Conservation (phyloP, 1,140 invertebrate genomes). For the Ostrea edulis region DNA sequence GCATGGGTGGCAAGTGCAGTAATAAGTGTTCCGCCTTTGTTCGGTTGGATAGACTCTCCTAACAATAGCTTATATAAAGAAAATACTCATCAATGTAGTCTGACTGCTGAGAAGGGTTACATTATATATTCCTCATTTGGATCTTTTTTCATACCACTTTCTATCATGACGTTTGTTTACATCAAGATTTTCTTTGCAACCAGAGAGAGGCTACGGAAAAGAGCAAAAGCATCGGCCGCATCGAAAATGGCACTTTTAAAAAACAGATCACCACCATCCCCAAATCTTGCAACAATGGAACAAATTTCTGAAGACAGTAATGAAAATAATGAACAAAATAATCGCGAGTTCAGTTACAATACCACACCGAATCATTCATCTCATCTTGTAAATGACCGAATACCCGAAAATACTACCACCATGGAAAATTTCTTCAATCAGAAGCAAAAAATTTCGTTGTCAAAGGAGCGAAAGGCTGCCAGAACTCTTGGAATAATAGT, state of each 20-base stretch:
- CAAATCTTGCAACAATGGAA: conserved; percentile 41
- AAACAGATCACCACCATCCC: conserved; percentile 45
- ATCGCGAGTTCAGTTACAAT: background rate
- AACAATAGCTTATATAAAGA: conserved; percentile 59
- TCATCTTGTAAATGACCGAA: conserved; percentile 39
- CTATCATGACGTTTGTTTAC: conserved; percentile 78
- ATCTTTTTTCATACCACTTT: conserved; percentile 79
- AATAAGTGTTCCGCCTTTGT: conserved; percentile 95
- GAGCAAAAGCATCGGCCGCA: conserved; percentile 53
- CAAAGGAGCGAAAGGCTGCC: conserved; percentile 94
- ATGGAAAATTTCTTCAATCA: conserved; percentile 87
- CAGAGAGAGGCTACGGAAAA: conserved; percentile 57
- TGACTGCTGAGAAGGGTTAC: conserved; percentile 76
- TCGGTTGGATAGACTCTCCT: conserved; percentile 86
- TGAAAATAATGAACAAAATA: conserved; percentile 36
- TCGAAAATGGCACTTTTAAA: conserved; percentile 44
- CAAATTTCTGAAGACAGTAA: conserved; percentile 47
- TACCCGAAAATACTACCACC: conserved; percentile 30
- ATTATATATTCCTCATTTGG: conserved; percentile 77
- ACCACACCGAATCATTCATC: background rate
- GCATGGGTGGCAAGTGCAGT: conserved; percentile 94
- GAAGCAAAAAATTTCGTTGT: conserved; percentile 94
- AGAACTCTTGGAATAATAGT: conserved; percentile 96
- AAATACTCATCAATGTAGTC: conserved; percentile 66
- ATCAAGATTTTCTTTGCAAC: conserved; percentile 69